A percentile compares a stretch with the other conserved stretches of the same genome.
Evolutionary conservation across 1,140 invertebrate genomes (phyloP).

Genomic region (Drosophila kurseongensis): DNA sequence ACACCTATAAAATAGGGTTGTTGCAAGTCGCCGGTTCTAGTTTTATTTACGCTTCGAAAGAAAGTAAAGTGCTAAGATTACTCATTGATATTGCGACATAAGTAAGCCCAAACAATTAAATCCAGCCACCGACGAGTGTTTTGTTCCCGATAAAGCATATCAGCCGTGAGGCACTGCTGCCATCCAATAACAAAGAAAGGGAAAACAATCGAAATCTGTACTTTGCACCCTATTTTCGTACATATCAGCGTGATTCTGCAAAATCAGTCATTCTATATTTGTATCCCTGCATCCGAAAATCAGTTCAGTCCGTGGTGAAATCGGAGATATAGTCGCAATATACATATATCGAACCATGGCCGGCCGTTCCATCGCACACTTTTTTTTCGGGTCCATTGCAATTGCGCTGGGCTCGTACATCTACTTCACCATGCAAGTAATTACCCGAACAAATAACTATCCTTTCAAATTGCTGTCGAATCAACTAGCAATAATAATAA

Average conservation of each 20-base stretch:
- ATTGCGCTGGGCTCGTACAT: conserved; percentile 77
- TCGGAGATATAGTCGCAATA: conserved; percentile 2
- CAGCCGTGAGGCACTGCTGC: conserved; percentile 17
- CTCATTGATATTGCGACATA: conserved; percentile 51
- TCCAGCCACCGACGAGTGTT: conserved; percentile 6
- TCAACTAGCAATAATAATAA: conserved; percentile 9
- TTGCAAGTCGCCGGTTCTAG: conserved; percentile 49
- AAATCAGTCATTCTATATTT: conserved; percentile 32
- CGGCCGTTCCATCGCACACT: conserved; percentile 66
- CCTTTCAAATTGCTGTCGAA: conserved; percentile 1
- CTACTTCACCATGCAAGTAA: conserved; percentile 77
- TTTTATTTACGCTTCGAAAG: conserved; percentile 43
- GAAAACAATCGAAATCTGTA: conserved; percentile 38
- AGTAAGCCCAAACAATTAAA: conserved; percentile 58
- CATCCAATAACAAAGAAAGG: conserved; percentile 4
- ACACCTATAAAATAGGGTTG: conserved; percentile 20
- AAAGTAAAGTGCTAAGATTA: conserved; percentile 19
- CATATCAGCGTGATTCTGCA: conserved; percentile 69
- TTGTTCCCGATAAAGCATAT: conserved; percentile 18
- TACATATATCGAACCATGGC: conserved; percentile 43
- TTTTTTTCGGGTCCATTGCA: conserved; percentile 72
- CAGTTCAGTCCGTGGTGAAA: conserved; percentile 56
- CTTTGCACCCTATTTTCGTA: conserved; percentile 53
- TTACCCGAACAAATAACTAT: conserved; percentile 41
- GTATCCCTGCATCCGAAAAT: conserved; percentile 20